A percentile compares a stretch with the other conserved stretches of the same genome.
These are phyloP conservation scores for Entomyzon cyanotis DNA, from an alignment of 2,113 vertebrate species.

Conservation along the genomic window DNA sequence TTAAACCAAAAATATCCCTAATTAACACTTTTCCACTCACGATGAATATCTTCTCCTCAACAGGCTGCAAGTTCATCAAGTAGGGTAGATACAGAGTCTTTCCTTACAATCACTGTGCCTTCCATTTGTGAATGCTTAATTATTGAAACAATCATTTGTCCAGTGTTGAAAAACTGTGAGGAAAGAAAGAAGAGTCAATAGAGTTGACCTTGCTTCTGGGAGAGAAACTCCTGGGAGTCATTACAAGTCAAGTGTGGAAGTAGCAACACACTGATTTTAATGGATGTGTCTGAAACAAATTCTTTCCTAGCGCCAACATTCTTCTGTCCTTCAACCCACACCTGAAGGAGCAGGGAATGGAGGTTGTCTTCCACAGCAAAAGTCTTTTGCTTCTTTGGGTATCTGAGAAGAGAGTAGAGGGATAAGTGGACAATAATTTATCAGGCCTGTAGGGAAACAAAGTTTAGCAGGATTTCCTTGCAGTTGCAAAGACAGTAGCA, in stretches of 20 bases:
- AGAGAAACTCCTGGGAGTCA: slow-evolving; percentile 19
- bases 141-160: slow-evolving; percentile 10
- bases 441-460: not conserved
- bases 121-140: not conserved
- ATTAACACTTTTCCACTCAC: not conserved
- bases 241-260: slow-evolving; percentile 32
- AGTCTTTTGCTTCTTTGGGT: not conserved
- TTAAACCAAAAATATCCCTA: not conserved
- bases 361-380: not conserved
- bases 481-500: not conserved
- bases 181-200: slow-evolving; percentile 34
- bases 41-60: not conserved
- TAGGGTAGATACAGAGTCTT: not conserved
- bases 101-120: not conserved
- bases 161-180: not conserved
- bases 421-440: not conserved
- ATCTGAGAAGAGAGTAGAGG: not conserved
- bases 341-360: not conserved
- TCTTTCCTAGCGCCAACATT: slow-evolving; percentile 14
- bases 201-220: slow-evolving; percentile 22
- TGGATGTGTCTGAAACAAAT: slow-evolving; percentile 36
- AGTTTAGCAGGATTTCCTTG: not conserved
- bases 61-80: not conserved
- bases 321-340: not conserved
- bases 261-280: slow-evolving; percentile 32